Base-by-base conservation (phyloP, 2,797 vertebrate genomes). In the Lithobates pipiens region DNA sequence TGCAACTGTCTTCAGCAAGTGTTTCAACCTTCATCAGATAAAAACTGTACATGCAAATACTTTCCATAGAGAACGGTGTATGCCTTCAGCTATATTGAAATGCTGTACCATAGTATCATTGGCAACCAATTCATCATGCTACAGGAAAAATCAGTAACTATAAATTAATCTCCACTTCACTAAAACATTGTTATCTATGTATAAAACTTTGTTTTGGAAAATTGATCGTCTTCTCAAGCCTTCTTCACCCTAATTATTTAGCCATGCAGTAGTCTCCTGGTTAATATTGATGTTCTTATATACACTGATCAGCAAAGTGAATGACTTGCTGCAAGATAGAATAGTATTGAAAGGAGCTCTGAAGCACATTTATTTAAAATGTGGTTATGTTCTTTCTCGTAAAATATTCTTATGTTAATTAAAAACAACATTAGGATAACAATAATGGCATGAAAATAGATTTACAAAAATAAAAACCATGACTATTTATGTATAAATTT, bases 61-160 rank as follows among this genome's bases (percentile, higher is more conserved):
- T 71, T 29, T 80, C 78, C 78, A 72, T 44, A 27, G 78, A 80
- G 78, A 80, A 71, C 68, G 32, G 78, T 54, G 54, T 71, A 72
- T 25, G 78, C 68, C 78, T 72, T 80, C 68, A 80, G 78, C 78
- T 80, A 80, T 71, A 80, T 80, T 80, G 78, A 80, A 80, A 80
- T 80, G 68, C 68, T 39, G 78, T 39, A 71, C 78, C 68, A 61
- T 80, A 57, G 29, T 71, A 57, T 80, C 78, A 61, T 80, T 80
- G 78, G 78, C 78, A 80, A 80, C 78, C 78, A 71, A 80, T 80
- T 72, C 46, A 80, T 80, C 78, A 80, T 71, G 78, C 78, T 80
- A 68, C 46, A 57, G 68, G 78, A 72, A 80, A 80, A 80, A 80
- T 80, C 68, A 72, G 78, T 72, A 80, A 57, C 29, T 72, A 71